Base-by-base conservation (phyloP, 35 echinoderm and acorn worm genomes). In the Ophioderma brevispina region DNA sequence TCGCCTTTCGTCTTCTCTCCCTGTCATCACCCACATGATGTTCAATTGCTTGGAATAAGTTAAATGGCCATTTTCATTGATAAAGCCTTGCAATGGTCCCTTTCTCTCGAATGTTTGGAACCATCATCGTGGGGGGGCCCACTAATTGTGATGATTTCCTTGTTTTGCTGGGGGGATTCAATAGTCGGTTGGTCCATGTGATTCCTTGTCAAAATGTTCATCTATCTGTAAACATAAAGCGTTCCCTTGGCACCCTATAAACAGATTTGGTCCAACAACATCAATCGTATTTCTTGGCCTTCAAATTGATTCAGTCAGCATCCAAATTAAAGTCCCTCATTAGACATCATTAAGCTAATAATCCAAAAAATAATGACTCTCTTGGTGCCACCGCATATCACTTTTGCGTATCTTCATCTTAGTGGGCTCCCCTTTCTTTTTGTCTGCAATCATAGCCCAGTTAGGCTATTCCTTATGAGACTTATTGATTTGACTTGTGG, bases 221-320 rank as follows among this genome's bases (percentile, higher is more conserved):
- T n/a, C n/a, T n/a, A n/a, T n/a, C n/a, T n/a, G n/a, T n/a, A 30
- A 13, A 14, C 8, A 8, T 81, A 80, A 19, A 77, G 87, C 15
- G 87, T 89, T 11, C 87, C 86, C 13, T 40, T 80, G 19, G 87
- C 76, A 0, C 17, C 25, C 21, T 76, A 80, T 3, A 93, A 93
- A 64, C n/a, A 88, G 38, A 11, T 80, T 52, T 32, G 85, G 92
- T 11, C 92, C 92, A 0, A 39, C 77, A 13, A 30, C 31, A 0
- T 31, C 43, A 35, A 50, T 91, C 13, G 52, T 64, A 19, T 91
- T 77, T 35, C 78, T 91, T 13, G 89, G 89, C 0, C 43, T 91
- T 3, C 49, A 81, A 21, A 82, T 90, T 32, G 59, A 90, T 49
- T 36, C 88, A 15, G 36, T 64, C 18, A 18, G 30, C 0, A 36